Percentiles rank a stretch among this genome's conserved stretches.
These are phyloP conservation scores for Nilaparvata lugens DNA, from an alignment of 1,140 invertebrate genomes.

Conservation along the genomic window DNA sequence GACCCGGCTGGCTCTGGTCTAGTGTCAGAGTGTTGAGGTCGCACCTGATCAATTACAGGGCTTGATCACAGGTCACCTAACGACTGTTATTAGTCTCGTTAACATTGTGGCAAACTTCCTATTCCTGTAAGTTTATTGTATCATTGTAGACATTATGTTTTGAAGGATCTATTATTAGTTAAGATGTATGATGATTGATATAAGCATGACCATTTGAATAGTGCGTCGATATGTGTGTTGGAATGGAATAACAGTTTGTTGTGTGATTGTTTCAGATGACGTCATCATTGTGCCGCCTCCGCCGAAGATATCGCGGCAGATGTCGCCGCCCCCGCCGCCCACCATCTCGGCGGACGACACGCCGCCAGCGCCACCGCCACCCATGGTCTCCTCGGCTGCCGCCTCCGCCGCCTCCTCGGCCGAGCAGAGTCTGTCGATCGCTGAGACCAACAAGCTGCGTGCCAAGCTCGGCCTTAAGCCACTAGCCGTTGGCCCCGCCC, in stretches of 20 bases:
- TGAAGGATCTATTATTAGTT: too few species aligned
- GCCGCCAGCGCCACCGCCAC: slow-evolving; percentile 12
- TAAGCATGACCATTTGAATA: too few species aligned
- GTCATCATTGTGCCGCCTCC: slow-evolving; percentile 28
- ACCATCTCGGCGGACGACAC: slow-evolving; percentile 20
- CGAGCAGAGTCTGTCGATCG: slow-evolving; percentile 63
- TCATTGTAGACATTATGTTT: too few species aligned
- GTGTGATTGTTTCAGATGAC: slow-evolving; percentile 18
- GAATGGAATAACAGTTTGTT: not conserved
- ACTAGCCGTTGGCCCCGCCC: slow-evolving; percentile 53
- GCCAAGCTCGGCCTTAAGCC: slow-evolving; percentile 92
- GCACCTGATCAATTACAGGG: too few species aligned
- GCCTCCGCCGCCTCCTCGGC: slow-evolving; percentile 38
- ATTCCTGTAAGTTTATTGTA: too few species aligned
- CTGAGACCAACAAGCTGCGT: slow-evolving; percentile 85
- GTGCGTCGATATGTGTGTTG: too few species aligned
- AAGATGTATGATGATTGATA: too few species aligned
- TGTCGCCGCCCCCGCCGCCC: slow-evolving; percentile 32
- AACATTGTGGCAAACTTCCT: too few species aligned
- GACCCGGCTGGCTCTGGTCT: too few species aligned
- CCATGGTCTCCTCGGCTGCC: slow-evolving; percentile 36
- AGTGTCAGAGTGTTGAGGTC: too few species aligned
- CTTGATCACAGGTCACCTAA: too few species aligned
- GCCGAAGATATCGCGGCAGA: slow-evolving; percentile 28
- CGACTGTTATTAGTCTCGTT: too few species aligned